phyloP scores from a whole-genome alignment of 2,888 invertebrate genomes.

The Cantharis flavilabris region DNA sequence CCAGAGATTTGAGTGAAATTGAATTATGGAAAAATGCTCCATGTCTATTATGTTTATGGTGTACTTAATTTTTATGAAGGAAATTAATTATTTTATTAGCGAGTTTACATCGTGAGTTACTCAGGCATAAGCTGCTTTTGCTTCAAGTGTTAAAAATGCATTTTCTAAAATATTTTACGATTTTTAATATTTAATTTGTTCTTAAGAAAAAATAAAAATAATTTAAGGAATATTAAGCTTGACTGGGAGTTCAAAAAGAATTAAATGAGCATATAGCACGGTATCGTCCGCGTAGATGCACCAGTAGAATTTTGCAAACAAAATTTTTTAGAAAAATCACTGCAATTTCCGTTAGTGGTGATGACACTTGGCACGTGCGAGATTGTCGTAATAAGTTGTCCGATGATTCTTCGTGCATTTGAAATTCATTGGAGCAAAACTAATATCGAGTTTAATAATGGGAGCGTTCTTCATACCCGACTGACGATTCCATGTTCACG shows the following conservation, averaged over 20 bases:
- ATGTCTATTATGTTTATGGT: background rate
- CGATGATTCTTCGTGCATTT: background rate
- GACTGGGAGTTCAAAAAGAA: no score
- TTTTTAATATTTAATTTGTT: background rate
- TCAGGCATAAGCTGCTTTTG: background rate
- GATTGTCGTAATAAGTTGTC: constrained; percentile 4
- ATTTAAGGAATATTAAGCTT: no score
- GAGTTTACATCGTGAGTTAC: background rate
- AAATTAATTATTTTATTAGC: background rate
- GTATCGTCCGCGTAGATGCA: no score
- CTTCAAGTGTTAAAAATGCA: background rate
- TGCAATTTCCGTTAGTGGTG: background rate
- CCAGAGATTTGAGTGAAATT: background rate
- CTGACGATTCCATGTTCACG: constrained; percentile 4
- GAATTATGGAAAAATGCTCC: background rate
- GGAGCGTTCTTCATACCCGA: constrained; percentile 6
- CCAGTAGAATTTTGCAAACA: no score
- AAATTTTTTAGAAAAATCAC: no score
- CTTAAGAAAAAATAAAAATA: no score
- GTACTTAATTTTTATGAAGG: background rate
- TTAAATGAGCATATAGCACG: no score
- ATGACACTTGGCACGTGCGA: background rate
- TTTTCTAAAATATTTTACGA: background rate
- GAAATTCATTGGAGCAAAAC: constrained; percentile 10
- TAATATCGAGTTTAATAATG: constrained; percentile 15